Percentiles rank a stretch among this genome's conserved stretches.
These are phyloP conservation scores for Origma solitaria DNA, from an alignment of 2,113 vertebrate species.

Conservation along the genomic window DNA sequence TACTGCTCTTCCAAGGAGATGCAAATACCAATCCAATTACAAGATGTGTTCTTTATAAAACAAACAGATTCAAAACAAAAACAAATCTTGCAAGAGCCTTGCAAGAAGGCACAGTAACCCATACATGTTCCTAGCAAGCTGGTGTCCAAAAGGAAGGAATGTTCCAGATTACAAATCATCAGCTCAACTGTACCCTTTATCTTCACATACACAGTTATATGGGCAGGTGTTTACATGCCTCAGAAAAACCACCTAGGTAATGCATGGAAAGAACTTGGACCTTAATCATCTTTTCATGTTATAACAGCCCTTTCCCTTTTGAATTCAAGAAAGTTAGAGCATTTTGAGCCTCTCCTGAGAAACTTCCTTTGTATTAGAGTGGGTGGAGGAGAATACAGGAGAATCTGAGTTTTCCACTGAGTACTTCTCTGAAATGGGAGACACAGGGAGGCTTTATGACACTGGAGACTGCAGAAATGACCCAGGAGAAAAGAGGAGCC, in stretches of 20 bases:
- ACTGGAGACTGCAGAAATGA: background rate
- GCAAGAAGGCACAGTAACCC: background rate
- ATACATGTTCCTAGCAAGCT: background rate
- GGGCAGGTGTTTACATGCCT: slow-evolving; percentile 48
- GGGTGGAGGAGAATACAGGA: background rate
- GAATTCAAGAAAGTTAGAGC: background rate
- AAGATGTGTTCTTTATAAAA: background rate
- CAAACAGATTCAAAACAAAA: slow-evolving; percentile 24
- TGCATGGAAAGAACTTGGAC: slow-evolving; percentile 21
- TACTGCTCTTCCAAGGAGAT: background rate
- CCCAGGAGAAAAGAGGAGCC: background rate
- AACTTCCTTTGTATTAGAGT: background rate
- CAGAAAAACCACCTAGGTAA: slow-evolving; percentile 16
- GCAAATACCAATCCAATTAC: background rate
- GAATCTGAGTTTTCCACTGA: background rate
- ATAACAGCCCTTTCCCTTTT: slow-evolving; percentile 22
- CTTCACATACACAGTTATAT: background rate
- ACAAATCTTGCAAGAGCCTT: background rate
- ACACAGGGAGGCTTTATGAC: background rate
- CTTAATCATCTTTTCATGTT: slow-evolving; percentile 48
- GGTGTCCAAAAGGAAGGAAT: slow-evolving; percentile 24
- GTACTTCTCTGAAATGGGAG: background rate
- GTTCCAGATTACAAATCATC: slow-evolving; percentile 12
- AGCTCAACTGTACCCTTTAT: slow-evolving; percentile 17
- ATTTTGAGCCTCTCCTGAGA: background rate